Evolutionary conservation across 1,140 invertebrate species (phyloP).

Genomic region (Drosophila pachea): DNA sequence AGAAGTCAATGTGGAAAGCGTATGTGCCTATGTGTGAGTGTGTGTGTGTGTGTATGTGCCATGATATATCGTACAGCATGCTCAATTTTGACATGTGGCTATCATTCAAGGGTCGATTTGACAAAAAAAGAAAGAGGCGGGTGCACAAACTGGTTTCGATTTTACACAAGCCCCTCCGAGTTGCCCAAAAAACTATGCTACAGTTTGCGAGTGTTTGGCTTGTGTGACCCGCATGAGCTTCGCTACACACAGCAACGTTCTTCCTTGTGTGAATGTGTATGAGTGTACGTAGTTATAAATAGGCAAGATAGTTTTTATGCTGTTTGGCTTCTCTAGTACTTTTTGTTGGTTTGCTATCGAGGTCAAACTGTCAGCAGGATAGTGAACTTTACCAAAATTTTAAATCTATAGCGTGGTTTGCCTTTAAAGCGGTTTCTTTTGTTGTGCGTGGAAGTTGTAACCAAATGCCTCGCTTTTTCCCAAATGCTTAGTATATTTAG

Average conservation of each 20-base stretch:
- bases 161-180: background rate
- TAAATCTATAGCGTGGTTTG: constrained; percentile 46
- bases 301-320: constrained; percentile 64
- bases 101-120: constrained; percentile 60
- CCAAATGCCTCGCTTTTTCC: background rate
- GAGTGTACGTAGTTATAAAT: constrained; percentile 58
- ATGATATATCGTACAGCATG: constrained; percentile 59
- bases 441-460: too few species aligned
- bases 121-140: constrained; percentile 28
- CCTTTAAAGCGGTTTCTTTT: constrained; percentile 50
- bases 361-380: constrained; percentile 67
- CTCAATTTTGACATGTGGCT: constrained; percentile 67
- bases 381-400: constrained; percentile 67
- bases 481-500: background rate
- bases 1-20: background rate
- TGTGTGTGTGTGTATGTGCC: constrained; percentile 18
- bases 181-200: constrained; percentile 51
- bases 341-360: constrained; percentile 52
- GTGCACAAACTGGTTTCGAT: constrained; percentile 11
- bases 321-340: constrained; percentile 29
- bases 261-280: background rate
- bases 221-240: constrained; percentile 46
- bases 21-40: background rate
- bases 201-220: constrained; percentile 17
- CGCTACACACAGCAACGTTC: constrained; percentile 9